These are phyloP conservation scores for Potorous gilbertii DNA, from an alignment of 2,797 vertebrate species.

Conservation along the genomic window DNA sequence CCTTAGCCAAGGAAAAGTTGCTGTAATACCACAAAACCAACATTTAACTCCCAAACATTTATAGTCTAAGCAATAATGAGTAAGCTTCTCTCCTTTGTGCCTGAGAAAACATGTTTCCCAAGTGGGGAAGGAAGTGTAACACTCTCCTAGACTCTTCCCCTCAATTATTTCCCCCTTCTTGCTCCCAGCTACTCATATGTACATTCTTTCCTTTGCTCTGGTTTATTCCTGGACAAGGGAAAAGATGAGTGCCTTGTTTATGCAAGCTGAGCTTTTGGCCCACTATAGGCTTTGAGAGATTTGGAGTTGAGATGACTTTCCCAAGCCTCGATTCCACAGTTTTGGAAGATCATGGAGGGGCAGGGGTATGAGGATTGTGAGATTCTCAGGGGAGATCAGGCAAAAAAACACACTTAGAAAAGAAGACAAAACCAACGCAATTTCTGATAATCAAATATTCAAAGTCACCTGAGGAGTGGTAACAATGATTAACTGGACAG, in stretches of 20 bases:
- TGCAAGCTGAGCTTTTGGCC: background rate
- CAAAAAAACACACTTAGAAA: background rate
- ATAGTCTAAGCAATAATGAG: slow-evolving; percentile 3
- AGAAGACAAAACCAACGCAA: background rate
- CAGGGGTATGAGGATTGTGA: background rate
- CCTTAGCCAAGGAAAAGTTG: background rate
- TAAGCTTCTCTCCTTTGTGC: slow-evolving; percentile 1
- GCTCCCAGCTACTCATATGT: background rate
- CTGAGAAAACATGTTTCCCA: slow-evolving; percentile 7
- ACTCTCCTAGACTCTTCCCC: background rate
- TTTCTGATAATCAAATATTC: background rate
- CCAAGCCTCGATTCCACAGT: background rate
- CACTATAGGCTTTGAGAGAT: background rate
- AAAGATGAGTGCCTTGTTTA: background rate
- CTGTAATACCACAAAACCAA: slow-evolving; percentile 8
- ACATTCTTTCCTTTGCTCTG: background rate
- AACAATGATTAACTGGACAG: background rate
- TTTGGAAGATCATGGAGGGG: background rate
- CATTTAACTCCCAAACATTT: slow-evolving; percentile 8
- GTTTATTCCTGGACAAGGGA: background rate
- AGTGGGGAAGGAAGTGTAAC: background rate
- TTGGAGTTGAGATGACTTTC: background rate
- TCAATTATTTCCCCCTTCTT: background rate
- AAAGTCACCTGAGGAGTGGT: background rate
- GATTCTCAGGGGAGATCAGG: background rate